phyloP scores from a whole-genome alignment of 2,113 vertebrate species.

The Rhinogobius similis region DNA sequence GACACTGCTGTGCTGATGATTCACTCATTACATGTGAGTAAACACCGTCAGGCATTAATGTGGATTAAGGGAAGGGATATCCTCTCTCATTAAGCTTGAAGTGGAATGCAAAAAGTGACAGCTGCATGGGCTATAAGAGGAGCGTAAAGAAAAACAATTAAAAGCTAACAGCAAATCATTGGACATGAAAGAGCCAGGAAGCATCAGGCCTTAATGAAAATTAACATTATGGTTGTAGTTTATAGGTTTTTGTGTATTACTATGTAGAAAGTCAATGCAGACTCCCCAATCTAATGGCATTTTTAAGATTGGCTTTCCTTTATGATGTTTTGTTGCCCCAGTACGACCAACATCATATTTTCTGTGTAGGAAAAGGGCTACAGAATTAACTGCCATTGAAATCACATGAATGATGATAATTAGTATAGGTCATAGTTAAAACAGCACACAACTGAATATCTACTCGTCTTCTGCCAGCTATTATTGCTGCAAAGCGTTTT shows the following conservation, averaged over 20 bases:
- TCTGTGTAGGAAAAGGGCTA: too few species aligned
- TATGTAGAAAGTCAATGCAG: not conserved
- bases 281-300: not conserved
- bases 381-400: too few species aligned
- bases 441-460: too few species aligned
- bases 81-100: constrained; percentile 25
- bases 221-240: constrained; percentile 22
- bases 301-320: not conserved
- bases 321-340: not conserved
- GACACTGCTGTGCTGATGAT: constrained; percentile 67
- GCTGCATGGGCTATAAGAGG: constrained; percentile 8
- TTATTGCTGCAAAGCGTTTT: too few species aligned
- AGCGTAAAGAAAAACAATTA: not conserved
- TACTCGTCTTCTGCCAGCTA: too few species aligned
- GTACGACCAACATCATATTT: too few species aligned
- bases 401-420: too few species aligned
- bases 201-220: not conserved
- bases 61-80: constrained; percentile 49
- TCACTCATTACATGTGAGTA: constrained; percentile 73
- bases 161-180: not conserved
- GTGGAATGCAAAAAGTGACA: constrained; percentile 23
- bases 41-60: constrained; percentile 60
- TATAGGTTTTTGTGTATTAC: not conserved
- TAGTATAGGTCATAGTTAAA: too few species aligned
- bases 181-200: not conserved